Evolutionary conservation across 2,888 invertebrate genomes (phyloP).

Genomic region (Hirtodrosophila histrioides): DNA sequence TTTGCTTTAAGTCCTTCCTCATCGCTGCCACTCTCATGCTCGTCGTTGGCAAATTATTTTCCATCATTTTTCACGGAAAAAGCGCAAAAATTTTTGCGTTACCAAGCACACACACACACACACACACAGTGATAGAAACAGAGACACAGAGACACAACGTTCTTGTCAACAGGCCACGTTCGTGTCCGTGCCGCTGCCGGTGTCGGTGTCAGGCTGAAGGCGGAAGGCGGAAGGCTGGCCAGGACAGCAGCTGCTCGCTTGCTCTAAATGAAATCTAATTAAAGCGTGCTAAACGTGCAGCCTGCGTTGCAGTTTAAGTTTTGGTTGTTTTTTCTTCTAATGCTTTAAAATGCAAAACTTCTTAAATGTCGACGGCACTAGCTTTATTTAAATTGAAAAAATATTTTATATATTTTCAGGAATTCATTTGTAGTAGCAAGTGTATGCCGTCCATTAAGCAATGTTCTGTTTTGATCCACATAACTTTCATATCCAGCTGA

Average conservation of each 20-base stretch:
- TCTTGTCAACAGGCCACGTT: constrained; percentile 56
- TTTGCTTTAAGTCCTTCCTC: constrained; percentile 46
- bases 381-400: not conserved
- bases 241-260: constrained; percentile 29
- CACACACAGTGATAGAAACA: constrained; percentile 7
- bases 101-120: constrained; percentile 13
- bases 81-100: constrained; percentile 59
- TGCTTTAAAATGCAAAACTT: no score
- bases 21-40: constrained; percentile 8
- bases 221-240: constrained; percentile 6
- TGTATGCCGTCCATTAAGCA: no score
- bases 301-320: constrained; percentile 37
- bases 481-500: no score
- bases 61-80: constrained; percentile 78
- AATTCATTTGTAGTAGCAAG: not conserved
- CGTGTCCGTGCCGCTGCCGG: constrained; percentile 9
- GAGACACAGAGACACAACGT: constrained; percentile 18
- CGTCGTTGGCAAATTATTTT: constrained; percentile 69
- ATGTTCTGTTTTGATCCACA: no score
- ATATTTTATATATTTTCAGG: not conserved
- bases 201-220: constrained; percentile 1
- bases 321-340: constrained; percentile 14
- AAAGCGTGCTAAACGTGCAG: constrained; percentile 64
- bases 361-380: no score
- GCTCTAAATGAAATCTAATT: constrained; percentile 73